Evolutionary conservation across 2,113 vertebrate genomes (phyloP).

Genomic region (Ptyas mucosa): DNA sequence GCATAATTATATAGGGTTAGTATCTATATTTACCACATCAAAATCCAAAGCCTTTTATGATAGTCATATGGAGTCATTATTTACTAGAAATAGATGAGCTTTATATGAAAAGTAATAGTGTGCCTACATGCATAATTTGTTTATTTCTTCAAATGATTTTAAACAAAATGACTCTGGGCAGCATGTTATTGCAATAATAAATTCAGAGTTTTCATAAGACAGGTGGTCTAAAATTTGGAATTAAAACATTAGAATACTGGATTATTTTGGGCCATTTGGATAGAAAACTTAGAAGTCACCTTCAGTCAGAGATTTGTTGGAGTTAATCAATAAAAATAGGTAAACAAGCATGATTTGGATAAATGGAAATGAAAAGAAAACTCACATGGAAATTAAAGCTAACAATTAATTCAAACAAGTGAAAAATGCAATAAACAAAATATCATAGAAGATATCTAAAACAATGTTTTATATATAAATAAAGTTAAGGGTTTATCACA

Average conservation of each 20-base stretch:
- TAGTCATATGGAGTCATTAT: not conserved
- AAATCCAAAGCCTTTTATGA: not conserved
- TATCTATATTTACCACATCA: slow-evolving; percentile 14
- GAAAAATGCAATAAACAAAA: not conserved
- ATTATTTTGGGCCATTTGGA: not conserved
- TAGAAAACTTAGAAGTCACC: not conserved
- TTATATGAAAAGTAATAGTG: not conserved
- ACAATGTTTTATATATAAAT: not conserved
- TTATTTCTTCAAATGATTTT: not conserved
- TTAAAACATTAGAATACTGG: not conserved
- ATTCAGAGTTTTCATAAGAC: not conserved
- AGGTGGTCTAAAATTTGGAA: not conserved
- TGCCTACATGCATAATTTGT: not conserved
- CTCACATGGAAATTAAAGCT: not conserved
- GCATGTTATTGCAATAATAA: not conserved
- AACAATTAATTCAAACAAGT: not conserved
- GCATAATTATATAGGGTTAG: slow-evolving; percentile 53
- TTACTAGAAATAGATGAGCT: not conserved
- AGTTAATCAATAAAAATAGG: not conserved
- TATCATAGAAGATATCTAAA: not conserved
- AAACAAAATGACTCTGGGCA: not conserved
- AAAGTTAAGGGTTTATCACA: not conserved
- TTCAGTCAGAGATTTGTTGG: not conserved
- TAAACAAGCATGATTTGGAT: not conserved
- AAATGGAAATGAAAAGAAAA: not conserved